Evolutionary conservation across 2,888 invertebrate species (phyloP), one percentile per base, ranked within the genome.

Genomic region (Lymantria dispar): DNA sequence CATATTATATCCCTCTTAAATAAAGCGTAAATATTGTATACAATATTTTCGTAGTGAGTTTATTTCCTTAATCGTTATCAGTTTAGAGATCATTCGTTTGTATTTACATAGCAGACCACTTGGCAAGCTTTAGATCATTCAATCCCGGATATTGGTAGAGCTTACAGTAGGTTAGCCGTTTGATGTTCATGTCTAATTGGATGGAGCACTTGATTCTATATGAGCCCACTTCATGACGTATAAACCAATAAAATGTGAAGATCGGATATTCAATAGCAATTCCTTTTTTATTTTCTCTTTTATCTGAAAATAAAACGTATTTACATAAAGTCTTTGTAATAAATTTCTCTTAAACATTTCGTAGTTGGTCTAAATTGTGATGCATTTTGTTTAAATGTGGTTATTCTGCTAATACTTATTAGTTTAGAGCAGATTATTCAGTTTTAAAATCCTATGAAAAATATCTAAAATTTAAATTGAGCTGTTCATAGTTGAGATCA

Each of bases 91-190:
- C 59, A 56, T 43, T 56, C 49, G 41, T 29, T 50, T 43, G 50
- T 67, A 70, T 70, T 70, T 59, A 70, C 70, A 67, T 70, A 64
- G 64, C 56, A 51, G 52, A 49, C 68, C 68, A 60, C 61, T 68
- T 67, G 68, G 58, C 68, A 70, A 54, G 48, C 59, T 62, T 68
- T 53, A 60, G 64, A 62, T 64, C 58, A 58, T 69, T 69, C 43
- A 71, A 64, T 54, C 65, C 64, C 77, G 80, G 80, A 79, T 80
- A 78, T 80, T 76, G 76, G 74, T 62, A 65, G 62, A 62, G 64
- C 60, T 68, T 54, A 54, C 52, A 59, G 58, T 52, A 60, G 60
- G 59, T 52, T 68, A 66, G 67, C 62, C 58, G 58, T 62, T 69
- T 62, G 57, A 63, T 64, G 60, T 58, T 62, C 68, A 50, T 51